A percentile compares a stretch with the other conserved stretches of the same genome.
These are phyloP conservation scores for Xiphydria camelus DNA, from an alignment of 2,888 invertebrate species.

Conservation along the genomic window DNA sequence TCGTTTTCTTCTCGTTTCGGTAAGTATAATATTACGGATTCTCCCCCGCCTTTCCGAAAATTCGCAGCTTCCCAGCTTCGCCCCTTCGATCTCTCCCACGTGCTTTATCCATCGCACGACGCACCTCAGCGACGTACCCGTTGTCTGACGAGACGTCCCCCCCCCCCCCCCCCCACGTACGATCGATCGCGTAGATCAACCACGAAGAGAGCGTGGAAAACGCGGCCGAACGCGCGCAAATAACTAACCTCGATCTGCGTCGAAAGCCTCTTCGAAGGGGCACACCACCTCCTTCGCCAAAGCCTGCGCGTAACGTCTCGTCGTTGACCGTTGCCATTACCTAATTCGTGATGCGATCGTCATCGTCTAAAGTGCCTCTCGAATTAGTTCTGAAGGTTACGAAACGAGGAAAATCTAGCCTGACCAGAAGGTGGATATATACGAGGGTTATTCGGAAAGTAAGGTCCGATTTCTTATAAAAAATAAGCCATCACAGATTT, in stretches of 20 bases:
- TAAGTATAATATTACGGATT: conserved; percentile 6
- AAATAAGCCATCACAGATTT: no score
- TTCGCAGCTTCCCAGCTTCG: conserved; percentile 4
- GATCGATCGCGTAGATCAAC: neutral
- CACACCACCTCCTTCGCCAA: no score
- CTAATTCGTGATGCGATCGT: neutral
- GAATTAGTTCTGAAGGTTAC: conserved; percentile 4
- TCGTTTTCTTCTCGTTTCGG: conserved; percentile 1
- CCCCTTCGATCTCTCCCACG: neutral
- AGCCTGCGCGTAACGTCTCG: conserved; percentile 21
- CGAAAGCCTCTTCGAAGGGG: no score
- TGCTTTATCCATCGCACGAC: conserved; percentile 5
- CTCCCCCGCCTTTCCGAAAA: conserved; percentile 1
- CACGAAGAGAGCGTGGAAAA: neutral
- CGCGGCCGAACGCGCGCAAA: neutral
- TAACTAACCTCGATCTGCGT: conserved; percentile 7
- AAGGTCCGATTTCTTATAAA: no score
- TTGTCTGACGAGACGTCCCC: neutral
- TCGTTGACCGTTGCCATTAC: conserved; percentile 22
- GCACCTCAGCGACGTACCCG: neutral
- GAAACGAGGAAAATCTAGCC: no score
- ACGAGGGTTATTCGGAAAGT: no score
- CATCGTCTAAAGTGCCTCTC: neutral
- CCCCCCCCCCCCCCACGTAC: neutral
- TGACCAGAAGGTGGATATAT: no score